A percentile compares a stretch with the other conserved stretches of the same genome.
phyloP scores from a whole-genome alignment of 2,797 vertebrate genomes.

The Girardinus metallicus region DNA sequence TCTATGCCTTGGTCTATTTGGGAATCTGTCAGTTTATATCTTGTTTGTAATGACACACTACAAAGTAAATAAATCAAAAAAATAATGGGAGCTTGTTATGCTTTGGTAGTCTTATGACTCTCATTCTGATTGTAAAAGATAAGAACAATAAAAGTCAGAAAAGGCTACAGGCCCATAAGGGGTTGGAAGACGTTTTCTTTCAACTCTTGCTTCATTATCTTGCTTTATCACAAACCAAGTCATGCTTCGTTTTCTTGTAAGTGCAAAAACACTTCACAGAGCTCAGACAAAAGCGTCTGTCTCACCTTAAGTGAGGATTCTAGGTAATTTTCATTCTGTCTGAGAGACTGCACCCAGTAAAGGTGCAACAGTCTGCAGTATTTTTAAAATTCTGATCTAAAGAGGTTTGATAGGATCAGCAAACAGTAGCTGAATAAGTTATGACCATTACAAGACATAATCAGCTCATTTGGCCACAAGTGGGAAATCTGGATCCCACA shows the following conservation, averaged over 20 bases:
- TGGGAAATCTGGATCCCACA: conserved; percentile 7
- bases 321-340: conserved; percentile 22
- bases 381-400: conserved; percentile 22
- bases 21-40: background rate
- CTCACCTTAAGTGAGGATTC: conserved; percentile 50
- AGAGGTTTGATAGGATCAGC: background rate
- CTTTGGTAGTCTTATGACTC: conserved; percentile 18
- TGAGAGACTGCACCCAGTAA: background rate
- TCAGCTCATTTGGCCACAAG: background rate
- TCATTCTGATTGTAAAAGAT: conserved; percentile 20
- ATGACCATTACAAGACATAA: conserved; percentile 7
- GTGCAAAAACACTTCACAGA: conserved; percentile 30
- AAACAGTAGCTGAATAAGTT: background rate
- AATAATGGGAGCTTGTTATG: conserved; percentile 14
- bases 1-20: background rate
- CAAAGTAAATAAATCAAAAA: conserved; percentile 10
- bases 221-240: conserved; percentile 36
- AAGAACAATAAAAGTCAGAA: conserved; percentile 24
- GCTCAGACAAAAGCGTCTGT: conserved; percentile 29
- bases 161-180: conserved; percentile 12
- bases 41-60: conserved; percentile 1
- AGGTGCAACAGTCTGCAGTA: background rate
- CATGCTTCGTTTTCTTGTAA: conserved; percentile 2
- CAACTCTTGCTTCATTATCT: conserved; percentile 39
- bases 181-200: conserved; percentile 3